Percentiles rank a stretch among this genome's conserved stretches.
Evolutionary conservation across 30 jellyfish, hydroid and myxozoan species (phyloP).

Genomic region (Hydractinia echinata): DNA sequence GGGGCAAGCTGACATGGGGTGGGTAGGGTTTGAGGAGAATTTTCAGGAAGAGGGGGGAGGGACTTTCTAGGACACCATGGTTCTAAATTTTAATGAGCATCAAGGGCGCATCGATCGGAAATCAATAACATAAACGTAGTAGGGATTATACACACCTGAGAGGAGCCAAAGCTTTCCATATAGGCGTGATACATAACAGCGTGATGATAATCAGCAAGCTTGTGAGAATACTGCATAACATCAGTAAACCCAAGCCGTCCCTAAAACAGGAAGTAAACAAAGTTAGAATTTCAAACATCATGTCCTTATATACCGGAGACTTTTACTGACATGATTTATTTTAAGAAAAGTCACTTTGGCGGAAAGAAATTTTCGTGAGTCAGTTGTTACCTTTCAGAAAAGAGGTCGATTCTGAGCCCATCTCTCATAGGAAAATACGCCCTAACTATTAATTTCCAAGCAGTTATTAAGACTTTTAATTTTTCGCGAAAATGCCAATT

Average conservation of each 20-base stretch:
- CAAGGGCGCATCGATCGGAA: no score
- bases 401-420: no score
- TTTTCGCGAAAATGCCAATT: no score
- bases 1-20: no score
- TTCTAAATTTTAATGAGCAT: no score
- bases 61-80: no score
- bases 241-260: conserved; percentile 68
- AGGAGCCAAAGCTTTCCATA: conserved; percentile 97
- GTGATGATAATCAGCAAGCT: conserved; percentile 42
- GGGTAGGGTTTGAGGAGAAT: no score
- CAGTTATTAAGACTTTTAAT: no score
- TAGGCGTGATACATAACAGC: conserved; percentile 92
- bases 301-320: background rate
- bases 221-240: conserved; percentile 68
- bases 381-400: background rate
- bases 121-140: no score
- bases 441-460: no score
- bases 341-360: background rate
- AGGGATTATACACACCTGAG: conserved; percentile 57
- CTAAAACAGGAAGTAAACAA: conserved; percentile 9
- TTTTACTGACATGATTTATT: background rate
- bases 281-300: background rate
- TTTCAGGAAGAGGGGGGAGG: no score
- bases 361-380: background rate
- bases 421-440: no score